Conservation (phyloP, 2,888 invertebrate species). For the Drosophila paranaensis region DNA sequence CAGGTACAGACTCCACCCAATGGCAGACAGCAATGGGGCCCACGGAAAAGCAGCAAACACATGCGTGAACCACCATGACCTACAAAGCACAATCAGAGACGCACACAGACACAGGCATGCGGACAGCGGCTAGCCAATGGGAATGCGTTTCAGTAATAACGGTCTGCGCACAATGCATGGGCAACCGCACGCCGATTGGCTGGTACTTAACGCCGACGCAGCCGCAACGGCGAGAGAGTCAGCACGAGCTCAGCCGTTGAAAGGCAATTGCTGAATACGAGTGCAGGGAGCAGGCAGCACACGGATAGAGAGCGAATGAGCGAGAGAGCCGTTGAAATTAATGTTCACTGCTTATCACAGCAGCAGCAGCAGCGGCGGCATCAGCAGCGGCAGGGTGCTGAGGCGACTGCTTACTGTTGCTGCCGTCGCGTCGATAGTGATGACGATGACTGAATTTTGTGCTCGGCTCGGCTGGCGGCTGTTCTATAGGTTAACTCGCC, state of each 20-base stretch:
- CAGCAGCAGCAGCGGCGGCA: slow-evolving; percentile 4
- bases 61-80: slow-evolving; percentile 51
- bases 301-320: slow-evolving; percentile 5
- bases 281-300: slow-evolving; percentile 13
- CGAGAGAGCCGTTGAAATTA: slow-evolving; percentile 3
- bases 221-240: slow-evolving; percentile 25
- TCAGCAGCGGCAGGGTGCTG: slow-evolving; percentile 15
- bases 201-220: slow-evolving; percentile 38
- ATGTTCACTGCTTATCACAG: slow-evolving; percentile 36
- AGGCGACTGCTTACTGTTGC: slow-evolving; percentile 14
- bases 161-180: slow-evolving; percentile 29
- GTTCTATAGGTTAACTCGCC: slow-evolving; percentile 73
- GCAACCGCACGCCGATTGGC: slow-evolving; percentile 37
- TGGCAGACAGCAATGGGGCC: slow-evolving; percentile 26
- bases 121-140: slow-evolving; percentile 36
- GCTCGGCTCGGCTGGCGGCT: slow-evolving; percentile 52
- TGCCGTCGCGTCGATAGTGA: slow-evolving; percentile 31
- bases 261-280: slow-evolving; percentile 49
- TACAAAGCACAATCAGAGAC: slow-evolving; percentile 26
- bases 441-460: slow-evolving; percentile 44
- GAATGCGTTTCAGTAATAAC: slow-evolving; percentile 13
- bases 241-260: slow-evolving; percentile 18
- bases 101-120: slow-evolving; percentile 1
- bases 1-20: slow-evolving; percentile 53
- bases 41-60: slow-evolving; percentile 11